Conservation (phyloP, 2,797 vertebrate species). For the Cheirogaleus major region DNA sequence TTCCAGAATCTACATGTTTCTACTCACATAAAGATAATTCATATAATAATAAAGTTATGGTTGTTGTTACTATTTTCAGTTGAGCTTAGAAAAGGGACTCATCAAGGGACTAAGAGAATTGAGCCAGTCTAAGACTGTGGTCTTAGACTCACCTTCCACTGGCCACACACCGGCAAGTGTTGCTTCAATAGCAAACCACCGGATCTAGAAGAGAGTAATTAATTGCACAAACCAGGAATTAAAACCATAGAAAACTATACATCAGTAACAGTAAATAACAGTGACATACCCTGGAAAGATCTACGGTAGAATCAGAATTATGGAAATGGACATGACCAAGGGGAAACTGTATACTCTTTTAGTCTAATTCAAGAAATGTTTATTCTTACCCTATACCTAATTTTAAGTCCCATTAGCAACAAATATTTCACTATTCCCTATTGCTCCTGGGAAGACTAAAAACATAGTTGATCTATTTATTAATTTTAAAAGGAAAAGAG, state of each 20-base stretch:
- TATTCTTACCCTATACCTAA: conserved; percentile 45
- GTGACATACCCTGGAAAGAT: neutral
- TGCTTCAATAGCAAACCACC: neutral
- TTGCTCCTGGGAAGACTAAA: conserved; percentile 39
- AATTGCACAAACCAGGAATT: neutral
- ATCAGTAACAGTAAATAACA: neutral
- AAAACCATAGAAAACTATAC: neutral
- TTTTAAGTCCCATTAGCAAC: conserved; percentile 73
- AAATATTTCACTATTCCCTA: conserved; percentile 50
- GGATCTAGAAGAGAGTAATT: neutral
- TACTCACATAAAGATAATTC: neutral
- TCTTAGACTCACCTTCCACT: neutral
- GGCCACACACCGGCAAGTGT: neutral
- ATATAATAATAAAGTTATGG: neutral
- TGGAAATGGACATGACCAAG: neutral
- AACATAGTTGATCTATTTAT: conserved; percentile 47
- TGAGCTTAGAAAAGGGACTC: neutral
- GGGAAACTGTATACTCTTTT: neutral
- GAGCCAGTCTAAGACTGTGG: neutral
- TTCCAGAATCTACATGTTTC: neutral
- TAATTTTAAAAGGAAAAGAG: conserved; percentile 17
- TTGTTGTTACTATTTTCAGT: neutral
- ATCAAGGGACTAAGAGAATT: neutral
- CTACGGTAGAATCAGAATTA: neutral
- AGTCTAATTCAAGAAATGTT: conserved; percentile 26